phyloP scores from a whole-genome alignment of 2,113 vertebrate species.

The Epinephelus moara region DNA sequence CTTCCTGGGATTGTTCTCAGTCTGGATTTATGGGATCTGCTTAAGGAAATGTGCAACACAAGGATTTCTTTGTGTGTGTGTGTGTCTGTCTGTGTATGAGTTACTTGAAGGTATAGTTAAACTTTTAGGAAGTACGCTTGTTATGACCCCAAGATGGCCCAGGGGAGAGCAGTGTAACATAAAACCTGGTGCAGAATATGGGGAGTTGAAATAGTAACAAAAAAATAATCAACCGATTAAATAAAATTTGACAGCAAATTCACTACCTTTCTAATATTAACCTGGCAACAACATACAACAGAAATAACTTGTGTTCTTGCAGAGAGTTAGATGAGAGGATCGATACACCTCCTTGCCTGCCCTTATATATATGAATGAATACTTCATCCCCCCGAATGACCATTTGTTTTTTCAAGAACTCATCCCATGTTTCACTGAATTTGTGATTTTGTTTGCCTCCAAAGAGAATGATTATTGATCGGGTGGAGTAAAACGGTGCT shows the following conservation, averaged over 20 bases:
- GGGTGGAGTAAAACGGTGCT: too few species aligned
- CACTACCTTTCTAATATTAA: not conserved
- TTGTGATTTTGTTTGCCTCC: too few species aligned
- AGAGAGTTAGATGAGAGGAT: too few species aligned
- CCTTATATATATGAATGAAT: too few species aligned
- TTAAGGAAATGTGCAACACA: constrained; percentile 75
- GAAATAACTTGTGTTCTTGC: not conserved
- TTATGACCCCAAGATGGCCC: not conserved
- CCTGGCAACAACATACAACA: not conserved
- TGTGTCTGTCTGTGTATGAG: constrained; percentile 34
- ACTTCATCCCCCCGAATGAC: too few species aligned
- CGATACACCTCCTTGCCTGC: too few species aligned
- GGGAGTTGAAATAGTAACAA: not conserved
- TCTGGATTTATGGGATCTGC: constrained; percentile 82
- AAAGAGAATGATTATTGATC: too few species aligned
- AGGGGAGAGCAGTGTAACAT: not conserved
- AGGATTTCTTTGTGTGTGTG: constrained; percentile 56
- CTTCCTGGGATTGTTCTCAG: constrained; percentile 87
- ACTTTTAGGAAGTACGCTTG: not conserved
- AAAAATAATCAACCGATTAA: not conserved
- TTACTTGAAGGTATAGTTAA: constrained; percentile 25
- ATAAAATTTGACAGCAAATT: constrained; percentile 1
- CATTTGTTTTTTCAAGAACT: too few species aligned
- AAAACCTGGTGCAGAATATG: not conserved
- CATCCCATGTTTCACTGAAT: too few species aligned